Conservation (phyloP, 64 coral and sea anemone genomes). For the Montipora capricornis region DNA sequence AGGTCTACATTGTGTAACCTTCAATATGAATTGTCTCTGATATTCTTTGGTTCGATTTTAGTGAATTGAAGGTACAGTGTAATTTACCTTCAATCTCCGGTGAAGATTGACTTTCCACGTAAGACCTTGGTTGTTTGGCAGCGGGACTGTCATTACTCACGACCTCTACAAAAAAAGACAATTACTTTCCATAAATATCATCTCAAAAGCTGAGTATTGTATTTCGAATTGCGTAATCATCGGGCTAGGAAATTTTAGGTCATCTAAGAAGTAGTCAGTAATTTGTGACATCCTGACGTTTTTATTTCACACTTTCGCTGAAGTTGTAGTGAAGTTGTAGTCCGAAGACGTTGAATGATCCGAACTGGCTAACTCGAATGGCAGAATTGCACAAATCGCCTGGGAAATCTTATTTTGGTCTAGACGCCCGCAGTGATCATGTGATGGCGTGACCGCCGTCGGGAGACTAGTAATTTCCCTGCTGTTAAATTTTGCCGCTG, state of each 20-base stretch:
- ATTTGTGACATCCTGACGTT: too few species aligned
- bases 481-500: conserved; percentile 76
- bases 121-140: conserved; percentile 75
- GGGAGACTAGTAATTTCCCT: conserved; percentile 79
- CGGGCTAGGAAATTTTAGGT: conserved; percentile 80
- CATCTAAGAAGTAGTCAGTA: conserved; percentile 57
- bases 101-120: conserved; percentile 68
- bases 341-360: too few species aligned
- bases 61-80: conserved; percentile 75
- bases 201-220: conserved; percentile 82
- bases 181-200: conserved; percentile 83
- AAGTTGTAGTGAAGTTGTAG: too few species aligned
- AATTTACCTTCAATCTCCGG: conserved; percentile 77
- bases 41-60: conserved; percentile 83
- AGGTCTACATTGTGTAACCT: conserved; percentile 79
- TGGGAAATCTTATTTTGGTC: conserved; percentile 55
- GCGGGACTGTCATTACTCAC: conserved; percentile 74
- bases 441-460: conserved; percentile 71
- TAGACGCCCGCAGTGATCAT: conserved; percentile 52
- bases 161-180: conserved; percentile 84
- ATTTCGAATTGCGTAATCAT: conserved; percentile 82
- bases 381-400: background rate
- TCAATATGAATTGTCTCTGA: conserved; percentile 76
- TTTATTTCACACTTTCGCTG: too few species aligned
- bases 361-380: too few species aligned